Base-by-base conservation (phyloP, 2,113 vertebrate genomes). In the Microcebus griseorufus region DNA sequence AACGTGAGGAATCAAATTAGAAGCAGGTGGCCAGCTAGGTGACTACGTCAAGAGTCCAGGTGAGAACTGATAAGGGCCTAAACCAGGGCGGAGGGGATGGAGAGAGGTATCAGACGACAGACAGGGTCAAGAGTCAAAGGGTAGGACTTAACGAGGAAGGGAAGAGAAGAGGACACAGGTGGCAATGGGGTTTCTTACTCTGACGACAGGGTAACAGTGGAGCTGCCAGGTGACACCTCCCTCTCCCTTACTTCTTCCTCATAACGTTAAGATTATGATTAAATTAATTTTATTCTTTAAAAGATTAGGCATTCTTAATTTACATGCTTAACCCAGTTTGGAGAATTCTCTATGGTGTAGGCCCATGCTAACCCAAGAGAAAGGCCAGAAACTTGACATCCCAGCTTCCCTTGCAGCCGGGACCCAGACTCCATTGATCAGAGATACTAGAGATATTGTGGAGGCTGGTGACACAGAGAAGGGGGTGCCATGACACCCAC, bases 261-360 rank as follows among this genome's bases (percentile, higher is more conserved):
- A 39, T 25, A 85, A 27, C 69, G 51, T 83, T 20, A 45, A 13
- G 45, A 48, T 82, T 45, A 85, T 60, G 5, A 48, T 87, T 81
- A 82, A 76, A 22, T 69, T 73, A 79, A 70, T 45, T 92, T 67
- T 67, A 79, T 87, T 88, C 70, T 92, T 89, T 72, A 78, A 67
- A 75, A 94, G 20, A 78, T 14, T 60, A 70, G 17, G n/a, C 11
- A 83, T 34, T 34, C 13, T 93, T 94, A 83, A 60, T 79, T 90
- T 94, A 58, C 20, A 90, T 22, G 87, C n/a, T 53, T 64, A 67
- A 55, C 5, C 12, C 9, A 53, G 14, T 82, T 92, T 69, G 42
- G 69, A 72, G 76, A 94, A 75, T 51, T 87, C 22, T 92, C 39
- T 20, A 39, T 25, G 37, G 75, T 78, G 58, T 55, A 55, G 64